Conservation (phyloP, 2,797 vertebrate genomes). For the Etheostoma perlongum region DNA sequence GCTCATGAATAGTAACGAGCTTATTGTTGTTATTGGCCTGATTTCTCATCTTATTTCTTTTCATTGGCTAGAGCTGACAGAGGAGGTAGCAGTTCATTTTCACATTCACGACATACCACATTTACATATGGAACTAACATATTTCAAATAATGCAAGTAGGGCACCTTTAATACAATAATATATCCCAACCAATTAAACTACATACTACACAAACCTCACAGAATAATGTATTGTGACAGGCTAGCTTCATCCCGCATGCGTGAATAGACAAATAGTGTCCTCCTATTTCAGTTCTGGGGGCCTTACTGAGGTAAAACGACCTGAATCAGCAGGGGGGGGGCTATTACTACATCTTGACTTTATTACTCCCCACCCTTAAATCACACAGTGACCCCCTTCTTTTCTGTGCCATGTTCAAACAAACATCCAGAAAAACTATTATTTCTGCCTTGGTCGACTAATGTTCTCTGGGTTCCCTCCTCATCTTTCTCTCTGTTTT, state of each 20-base stretch:
- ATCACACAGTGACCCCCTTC: conserved; percentile 74
- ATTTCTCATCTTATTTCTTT: too few relatives aligned
- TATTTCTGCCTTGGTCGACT: conserved; percentile 74
- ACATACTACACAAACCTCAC: conserved; percentile 7
- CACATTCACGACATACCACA: too few relatives aligned
- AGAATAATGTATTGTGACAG: conserved; percentile 33
- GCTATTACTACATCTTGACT: conserved; percentile 82
- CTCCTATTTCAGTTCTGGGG: conserved; percentile 64
- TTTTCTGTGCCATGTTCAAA: conserved; percentile 79
- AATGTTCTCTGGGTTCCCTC: conserved; percentile 63
- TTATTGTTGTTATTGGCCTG: too few relatives aligned
- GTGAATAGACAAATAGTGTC: conserved; percentile 57
- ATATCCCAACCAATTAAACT: conserved; percentile 33
- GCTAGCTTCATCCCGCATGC: conserved; percentile 35
- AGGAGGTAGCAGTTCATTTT: too few relatives aligned
- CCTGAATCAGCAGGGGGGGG: conserved; percentile 69
- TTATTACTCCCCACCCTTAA: conserved; percentile 76
- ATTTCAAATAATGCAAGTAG: too few relatives aligned
- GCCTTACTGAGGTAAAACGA: conserved; percentile 57
- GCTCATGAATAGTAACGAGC: too few relatives aligned
- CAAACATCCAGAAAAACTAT: conserved; percentile 81
- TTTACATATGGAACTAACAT: too few relatives aligned
- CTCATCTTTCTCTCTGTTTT: conserved; percentile 73
- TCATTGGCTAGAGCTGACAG: too few relatives aligned
- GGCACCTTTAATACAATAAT: conserved; percentile 23